phyloP scores from a whole-genome alignment of 2,888 invertebrate species.

The Metellina segmentata region DNA sequence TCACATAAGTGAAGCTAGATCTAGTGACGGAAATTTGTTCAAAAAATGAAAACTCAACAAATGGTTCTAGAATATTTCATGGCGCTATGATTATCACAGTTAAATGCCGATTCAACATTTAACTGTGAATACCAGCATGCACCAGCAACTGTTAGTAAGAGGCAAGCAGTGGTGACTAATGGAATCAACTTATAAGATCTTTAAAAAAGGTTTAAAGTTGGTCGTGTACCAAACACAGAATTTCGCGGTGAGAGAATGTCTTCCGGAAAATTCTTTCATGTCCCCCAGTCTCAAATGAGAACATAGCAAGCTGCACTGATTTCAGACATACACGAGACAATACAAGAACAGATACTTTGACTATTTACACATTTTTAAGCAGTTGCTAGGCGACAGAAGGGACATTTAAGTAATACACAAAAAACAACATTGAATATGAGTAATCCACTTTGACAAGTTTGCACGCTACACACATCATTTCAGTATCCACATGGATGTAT shows the following conservation, averaged over 20 bases:
- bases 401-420: constrained; percentile 63
- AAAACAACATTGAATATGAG: constrained; percentile 57
- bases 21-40: constrained; percentile 36
- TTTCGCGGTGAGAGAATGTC: constrained; percentile 33
- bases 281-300: constrained; percentile 39
- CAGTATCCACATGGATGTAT: constrained; percentile 74
- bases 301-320: constrained; percentile 72
- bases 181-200: background rate
- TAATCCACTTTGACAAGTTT: constrained; percentile 75
- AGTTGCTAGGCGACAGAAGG: constrained; percentile 52
- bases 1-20: constrained; percentile 22
- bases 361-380: constrained; percentile 71
- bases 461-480: constrained; percentile 73
- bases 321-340: constrained; percentile 66
- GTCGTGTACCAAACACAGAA: constrained; percentile 26
- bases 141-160: constrained; percentile 21
- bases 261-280: constrained; percentile 31
- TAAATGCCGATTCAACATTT: constrained; percentile 74
- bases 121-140: constrained; percentile 69
- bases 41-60: constrained; percentile 7
- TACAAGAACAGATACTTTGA: constrained; percentile 72
- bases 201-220: constrained; percentile 2
- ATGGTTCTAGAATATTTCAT: constrained; percentile 48
- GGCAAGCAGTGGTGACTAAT: background rate
- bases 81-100: constrained; percentile 75